Base-by-base conservation (phyloP, 1,140 invertebrate genomes). In the Trachymyrmex cornetzi region DNA sequence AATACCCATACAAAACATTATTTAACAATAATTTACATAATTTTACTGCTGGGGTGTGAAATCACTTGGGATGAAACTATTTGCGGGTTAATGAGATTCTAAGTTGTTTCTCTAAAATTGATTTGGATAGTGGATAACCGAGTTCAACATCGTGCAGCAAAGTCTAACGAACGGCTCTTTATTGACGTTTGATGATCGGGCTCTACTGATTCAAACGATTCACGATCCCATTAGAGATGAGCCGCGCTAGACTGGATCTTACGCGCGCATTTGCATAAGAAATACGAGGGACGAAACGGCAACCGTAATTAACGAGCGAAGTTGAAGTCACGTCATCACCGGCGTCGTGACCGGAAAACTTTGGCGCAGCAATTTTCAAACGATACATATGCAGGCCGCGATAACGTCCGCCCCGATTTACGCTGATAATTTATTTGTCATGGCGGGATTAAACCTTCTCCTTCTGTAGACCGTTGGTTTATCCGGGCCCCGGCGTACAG, bases 381-480 rank as follows among this genome's bases (percentile, higher is more conserved):
- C 79, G 27, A 66, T 59, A 71, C 50, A 48, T 63, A 61, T 84
- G 50, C 69, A 75, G 14, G 3, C 34, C 77, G 53, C 50, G 74
- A 75, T 72, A 88, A 75, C 79, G 61, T 67, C 61, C 6, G 48
- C 22, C 64, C 27, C 34, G 71, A 27, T 86, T 89, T 77, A 66
- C 85, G 80, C 34, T 72, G 55, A 22, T 48, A 63, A 59, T 89
- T 86, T 77, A 86, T 77, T 89, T 87, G 71, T 84, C 74, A 84
- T 69, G 53, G 53, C 50, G 84, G 77, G 63, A 61, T 85, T 79
- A 55, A 44, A 77, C 30, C 50, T 34, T 48, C 74, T 80, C 6
- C 24, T n/a, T 12, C 22, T 57, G 57, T n/a, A 80, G 81, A 50
- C 14, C 59, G 44, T 24, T 3, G 72, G 38, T 85, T 85, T 59